Conservation (phyloP, 2,113 vertebrate species). For the Gallinago media region DNA sequence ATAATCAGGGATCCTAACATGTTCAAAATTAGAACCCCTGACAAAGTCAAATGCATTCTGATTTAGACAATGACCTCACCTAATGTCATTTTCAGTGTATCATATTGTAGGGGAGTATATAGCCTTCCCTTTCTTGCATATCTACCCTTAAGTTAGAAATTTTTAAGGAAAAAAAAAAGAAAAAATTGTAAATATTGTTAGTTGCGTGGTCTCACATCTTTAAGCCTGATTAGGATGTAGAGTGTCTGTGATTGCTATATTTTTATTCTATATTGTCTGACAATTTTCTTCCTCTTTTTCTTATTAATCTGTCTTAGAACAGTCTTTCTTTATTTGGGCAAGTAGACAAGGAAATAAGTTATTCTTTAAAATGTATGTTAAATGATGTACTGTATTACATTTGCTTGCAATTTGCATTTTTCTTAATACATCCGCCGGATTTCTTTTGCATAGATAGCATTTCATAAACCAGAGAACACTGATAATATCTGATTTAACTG, state of each 20-base stretch:
- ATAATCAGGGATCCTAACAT: slow-evolving; percentile 78
- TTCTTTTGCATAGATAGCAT: slow-evolving; percentile 51
- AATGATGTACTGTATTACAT: slow-evolving; percentile 49
- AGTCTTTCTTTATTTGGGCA: slow-evolving; percentile 34
- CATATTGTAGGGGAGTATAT: slow-evolving; percentile 48
- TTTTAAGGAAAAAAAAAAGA: slow-evolving; percentile 18
- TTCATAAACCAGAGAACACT: slow-evolving; percentile 66
- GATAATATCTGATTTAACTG: slow-evolving; percentile 76
- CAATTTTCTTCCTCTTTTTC: background rate
- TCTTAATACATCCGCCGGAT: slow-evolving; percentile 44
- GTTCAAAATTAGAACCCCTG: slow-evolving; percentile 76
- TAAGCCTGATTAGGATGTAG: background rate
- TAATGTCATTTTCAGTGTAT: slow-evolving; percentile 73
- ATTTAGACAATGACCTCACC: slow-evolving; percentile 77
- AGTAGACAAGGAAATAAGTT: slow-evolving; percentile 50
- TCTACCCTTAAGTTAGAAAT: slow-evolving; percentile 27
- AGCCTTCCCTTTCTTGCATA: background rate
- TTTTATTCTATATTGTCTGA: background rate
- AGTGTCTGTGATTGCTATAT: background rate
- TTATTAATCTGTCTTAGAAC: background rate
- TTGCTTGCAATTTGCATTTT: slow-evolving; percentile 69
- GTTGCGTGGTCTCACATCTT: background rate
- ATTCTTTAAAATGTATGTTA: slow-evolving; percentile 63
- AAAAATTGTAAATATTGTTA: background rate
- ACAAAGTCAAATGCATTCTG: slow-evolving; percentile 77